Evolutionary conservation across 2,888 invertebrate genomes (phyloP).

Genomic region (Thumatha senex): DNA sequence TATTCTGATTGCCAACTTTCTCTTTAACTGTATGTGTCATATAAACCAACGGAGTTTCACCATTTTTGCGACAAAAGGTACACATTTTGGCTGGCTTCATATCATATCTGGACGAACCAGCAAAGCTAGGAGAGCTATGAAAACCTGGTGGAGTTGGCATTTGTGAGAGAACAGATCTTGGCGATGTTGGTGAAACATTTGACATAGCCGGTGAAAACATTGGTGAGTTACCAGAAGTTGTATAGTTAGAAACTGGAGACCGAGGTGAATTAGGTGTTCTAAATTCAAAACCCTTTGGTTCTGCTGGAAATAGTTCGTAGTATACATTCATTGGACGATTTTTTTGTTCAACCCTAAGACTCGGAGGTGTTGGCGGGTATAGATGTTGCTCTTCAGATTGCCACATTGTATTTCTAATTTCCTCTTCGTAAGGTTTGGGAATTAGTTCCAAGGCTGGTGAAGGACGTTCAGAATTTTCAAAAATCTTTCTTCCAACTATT

Average conservation of each 20-base stretch:
- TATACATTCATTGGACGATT: conserved; percentile 17
- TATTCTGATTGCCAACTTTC: conserved; percentile 48
- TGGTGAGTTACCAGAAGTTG: conserved; percentile 8
- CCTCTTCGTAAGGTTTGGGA: conserved; percentile 18
- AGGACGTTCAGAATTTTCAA: conserved; percentile 38
- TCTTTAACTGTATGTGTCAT: conserved; percentile 65
- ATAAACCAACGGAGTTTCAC: conserved; percentile 68
- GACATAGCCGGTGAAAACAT: conserved; percentile 16
- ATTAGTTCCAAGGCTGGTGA: conserved; percentile 23
- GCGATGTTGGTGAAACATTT: conserved; percentile 11
- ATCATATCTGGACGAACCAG: conserved; percentile 28
- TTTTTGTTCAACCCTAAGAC: conserved; percentile 19
- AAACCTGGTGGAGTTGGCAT: conserved; percentile 17
- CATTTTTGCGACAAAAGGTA: conserved; percentile 73
- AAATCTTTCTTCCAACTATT: conserved; percentile 63
- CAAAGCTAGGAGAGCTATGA: conserved; percentile 11
- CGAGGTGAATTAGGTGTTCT: conserved; percentile 40
- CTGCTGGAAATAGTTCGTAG: conserved; percentile 64
- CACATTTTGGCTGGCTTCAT: conserved; percentile 48
- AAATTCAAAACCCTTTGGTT: conserved; percentile 46
- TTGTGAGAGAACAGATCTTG: neutral
- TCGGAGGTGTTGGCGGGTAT: conserved; percentile 40
- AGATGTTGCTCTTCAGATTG: conserved; percentile 23
- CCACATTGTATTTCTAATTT: conserved; percentile 23
- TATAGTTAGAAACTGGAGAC: conserved; percentile 21